Base-by-base conservation (phyloP, 2,888 invertebrate species). In the Pyrocoelia pectoralis region DNA sequence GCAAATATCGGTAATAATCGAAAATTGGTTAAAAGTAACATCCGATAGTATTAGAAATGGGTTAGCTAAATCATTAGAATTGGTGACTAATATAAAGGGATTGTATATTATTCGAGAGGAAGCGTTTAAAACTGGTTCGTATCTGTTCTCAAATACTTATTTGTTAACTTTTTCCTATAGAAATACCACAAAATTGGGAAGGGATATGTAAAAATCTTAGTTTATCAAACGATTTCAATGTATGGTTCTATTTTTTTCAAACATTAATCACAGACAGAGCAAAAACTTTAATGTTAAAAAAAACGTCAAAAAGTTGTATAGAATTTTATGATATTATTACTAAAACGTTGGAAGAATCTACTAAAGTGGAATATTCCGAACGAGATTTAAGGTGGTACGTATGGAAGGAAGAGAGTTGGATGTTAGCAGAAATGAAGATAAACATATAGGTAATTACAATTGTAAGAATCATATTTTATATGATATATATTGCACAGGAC, bases 171-270 rank as follows among this genome's bases (percentile, higher is more conserved):
- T 15, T 57, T 63, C 56, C 80, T 79, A 18, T 76, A 87, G 87
- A 87, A 72, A 83, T 86, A 1, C 87, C 88, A 0, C 75, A 82
- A 40, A 87, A 88, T 72, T 92, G 92, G 89, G 80, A 82, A 2
- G 76, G 80, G 8, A 85, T 92, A 41, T 90, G 89, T 76, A 78
- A 82, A 10, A 84, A 87, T 2, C 81, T 90, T 0, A 83, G 84
- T 59, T 81, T 92, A n/a, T 82, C 84, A 1, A 78, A 79, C 4
- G 79, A 80, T 33, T 78, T 87, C 14, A 88, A 90, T 68, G 88
- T 92, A 5, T 93, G 92, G 88, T 85, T 86, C 40, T 84, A 86
- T 67, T 89, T 88, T 75, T 93, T 91, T 80, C 89, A 92, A 76
- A 89, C 89, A 0, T 78, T 92, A 5, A 82, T 93, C 28, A 91